Evolutionary conservation across 2,888 invertebrate genomes (phyloP).

Genomic region (Drosophila subsilvestris): DNA sequence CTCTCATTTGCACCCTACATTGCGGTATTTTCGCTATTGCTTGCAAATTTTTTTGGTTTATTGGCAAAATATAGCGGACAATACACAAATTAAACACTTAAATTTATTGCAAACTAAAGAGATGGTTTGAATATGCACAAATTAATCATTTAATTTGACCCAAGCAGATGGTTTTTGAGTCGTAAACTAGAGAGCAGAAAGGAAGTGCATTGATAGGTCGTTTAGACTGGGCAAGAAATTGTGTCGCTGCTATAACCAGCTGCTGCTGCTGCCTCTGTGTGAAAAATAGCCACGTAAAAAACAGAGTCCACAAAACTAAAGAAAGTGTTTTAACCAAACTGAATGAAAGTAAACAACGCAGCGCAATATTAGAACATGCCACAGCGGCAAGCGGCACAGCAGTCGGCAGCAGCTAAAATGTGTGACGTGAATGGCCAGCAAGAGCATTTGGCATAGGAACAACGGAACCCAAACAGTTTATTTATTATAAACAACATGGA

Average conservation of each 20-base stretch:
- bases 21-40: neutral
- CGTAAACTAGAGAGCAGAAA: neutral
- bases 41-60: neutral
- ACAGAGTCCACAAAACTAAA: constrained; percentile 15
- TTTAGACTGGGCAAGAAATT: neutral
- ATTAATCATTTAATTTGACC: neutral
- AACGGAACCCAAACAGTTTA: constrained; percentile 1
- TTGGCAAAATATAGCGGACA: too few relatives aligned
- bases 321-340: constrained; percentile 7
- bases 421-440: constrained; percentile 35
- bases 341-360: constrained; percentile 28
- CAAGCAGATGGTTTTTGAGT: too few relatives aligned
- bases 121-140: neutral
- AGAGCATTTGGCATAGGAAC: constrained; percentile 22
- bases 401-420: constrained; percentile 25
- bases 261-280: constrained; percentile 16
- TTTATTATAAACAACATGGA: constrained; percentile 68
- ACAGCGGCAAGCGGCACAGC: constrained; percentile 35
- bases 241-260: constrained; percentile 35
- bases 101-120: neutral
- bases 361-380: constrained; percentile 41
- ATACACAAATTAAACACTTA: neutral
- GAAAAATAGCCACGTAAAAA: constrained; percentile 66
- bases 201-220: constrained; percentile 10
- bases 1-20: neutral